Percentiles rank a stretch among this genome's conserved stretches.
These are phyloP conservation scores for Glossophaga mutica DNA, from an alignment of 2,797 vertebrate species.

Conservation along the genomic window DNA sequence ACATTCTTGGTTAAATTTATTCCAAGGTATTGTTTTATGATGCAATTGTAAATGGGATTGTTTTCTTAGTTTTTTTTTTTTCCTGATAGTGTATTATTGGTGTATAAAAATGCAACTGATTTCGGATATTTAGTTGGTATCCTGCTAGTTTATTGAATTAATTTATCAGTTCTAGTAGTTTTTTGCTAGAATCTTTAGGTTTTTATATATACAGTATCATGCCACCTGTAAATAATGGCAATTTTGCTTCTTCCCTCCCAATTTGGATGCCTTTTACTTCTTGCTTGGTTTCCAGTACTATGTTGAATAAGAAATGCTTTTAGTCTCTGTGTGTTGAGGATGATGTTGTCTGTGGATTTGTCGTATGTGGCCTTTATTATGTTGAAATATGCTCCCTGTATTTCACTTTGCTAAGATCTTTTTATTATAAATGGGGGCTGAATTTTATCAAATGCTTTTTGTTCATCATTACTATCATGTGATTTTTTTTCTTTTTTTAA, in stretches of 20 bases:
- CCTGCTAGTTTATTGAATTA: not conserved
- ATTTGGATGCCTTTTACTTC: not conserved
- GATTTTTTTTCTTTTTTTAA: not conserved
- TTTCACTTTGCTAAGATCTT: not conserved
- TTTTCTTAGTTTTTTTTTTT: not conserved
- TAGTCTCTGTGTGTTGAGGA: not conserved
- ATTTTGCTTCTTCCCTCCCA: not conserved
- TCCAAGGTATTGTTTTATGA: not conserved
- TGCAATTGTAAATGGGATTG: not conserved
- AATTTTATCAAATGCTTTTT: not conserved
- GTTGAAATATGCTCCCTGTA: not conserved
- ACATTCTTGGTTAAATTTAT: not conserved
- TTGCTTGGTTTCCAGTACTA: not conserved
- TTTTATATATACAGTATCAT: not conserved
- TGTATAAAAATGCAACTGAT: not conserved
- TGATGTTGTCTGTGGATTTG: not conserved
- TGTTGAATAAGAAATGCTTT: not conserved
- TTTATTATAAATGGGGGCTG: not conserved
- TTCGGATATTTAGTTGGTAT: not conserved
- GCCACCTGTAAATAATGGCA: not conserved
- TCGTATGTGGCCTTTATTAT: not conserved
- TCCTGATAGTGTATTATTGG: not conserved
- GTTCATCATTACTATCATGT: not conserved
- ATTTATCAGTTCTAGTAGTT: not conserved
- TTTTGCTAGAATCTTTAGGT: not conserved